These are phyloP conservation scores for Riparia riparia DNA, from an alignment of 2,113 vertebrate genomes.

Conservation along the genomic window DNA sequence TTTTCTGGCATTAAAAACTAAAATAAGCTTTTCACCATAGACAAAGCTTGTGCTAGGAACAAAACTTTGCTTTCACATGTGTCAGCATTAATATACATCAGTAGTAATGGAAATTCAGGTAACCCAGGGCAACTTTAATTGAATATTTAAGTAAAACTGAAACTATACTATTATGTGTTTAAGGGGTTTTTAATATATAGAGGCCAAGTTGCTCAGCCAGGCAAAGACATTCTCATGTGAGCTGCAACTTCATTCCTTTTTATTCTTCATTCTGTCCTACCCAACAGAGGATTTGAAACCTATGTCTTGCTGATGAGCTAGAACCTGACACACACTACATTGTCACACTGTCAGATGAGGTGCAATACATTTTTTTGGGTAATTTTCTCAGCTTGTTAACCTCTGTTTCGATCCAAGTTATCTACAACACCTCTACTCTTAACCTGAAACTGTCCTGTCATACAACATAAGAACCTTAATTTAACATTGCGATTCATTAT, in stretches of 20 bases:
- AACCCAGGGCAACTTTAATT: fast-evolving
- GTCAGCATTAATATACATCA: background rate
- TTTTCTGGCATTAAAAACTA: background rate
- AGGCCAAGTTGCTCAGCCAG: background rate
- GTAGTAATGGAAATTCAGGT: background rate
- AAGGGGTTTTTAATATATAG: background rate
- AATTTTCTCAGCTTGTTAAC: background rate
- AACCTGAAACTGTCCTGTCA: fast-evolving
- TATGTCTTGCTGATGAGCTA: background rate
- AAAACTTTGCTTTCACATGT: background rate
- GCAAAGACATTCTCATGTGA: background rate
- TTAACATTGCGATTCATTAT: fast-evolving
- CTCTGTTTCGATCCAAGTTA: background rate
- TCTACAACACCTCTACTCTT: background rate
- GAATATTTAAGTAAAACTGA: background rate
- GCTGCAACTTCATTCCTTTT: background rate
- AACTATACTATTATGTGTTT: background rate
- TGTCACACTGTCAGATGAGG: fast-evolving
- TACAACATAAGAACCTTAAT: background rate
- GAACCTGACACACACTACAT: background rate
- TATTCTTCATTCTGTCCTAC: background rate
- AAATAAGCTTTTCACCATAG: background rate
- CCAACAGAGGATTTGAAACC: background rate
- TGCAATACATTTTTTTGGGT: background rate
- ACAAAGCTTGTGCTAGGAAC: background rate